phyloP scores from a whole-genome alignment of 2,113 vertebrate genomes.

The Oryzias javanicus region DNA sequence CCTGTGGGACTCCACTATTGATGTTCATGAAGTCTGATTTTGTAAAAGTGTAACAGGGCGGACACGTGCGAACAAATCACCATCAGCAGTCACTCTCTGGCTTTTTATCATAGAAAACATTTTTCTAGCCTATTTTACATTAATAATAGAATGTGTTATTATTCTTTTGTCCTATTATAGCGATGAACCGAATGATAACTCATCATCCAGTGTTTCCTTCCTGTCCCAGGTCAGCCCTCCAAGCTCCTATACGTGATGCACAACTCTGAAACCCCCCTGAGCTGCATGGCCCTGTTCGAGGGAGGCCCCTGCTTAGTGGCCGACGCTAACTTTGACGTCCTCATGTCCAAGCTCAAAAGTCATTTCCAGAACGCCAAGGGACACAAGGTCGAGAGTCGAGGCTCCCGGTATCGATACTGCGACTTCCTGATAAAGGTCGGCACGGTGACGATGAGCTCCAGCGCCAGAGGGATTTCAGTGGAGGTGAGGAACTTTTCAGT shows the following conservation, averaged over 20 bases:
- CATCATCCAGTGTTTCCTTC: conserved; percentile 1
- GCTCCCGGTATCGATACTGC: conserved; percentile 91
- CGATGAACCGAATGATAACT: background rate
- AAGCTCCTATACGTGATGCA: conserved; percentile 98
- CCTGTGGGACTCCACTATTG: no score
- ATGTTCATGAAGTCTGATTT: no score
- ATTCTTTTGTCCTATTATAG: no score
- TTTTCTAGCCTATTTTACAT: no score
- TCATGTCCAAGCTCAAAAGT: conserved; percentile 97
- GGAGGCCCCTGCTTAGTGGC: conserved; percentile 91
- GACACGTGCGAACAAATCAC: no score
- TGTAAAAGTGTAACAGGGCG: no score
- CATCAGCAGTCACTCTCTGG: no score
- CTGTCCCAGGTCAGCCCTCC: conserved; percentile 84
- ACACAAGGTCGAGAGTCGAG: conserved; percentile 96
- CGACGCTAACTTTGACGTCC: conserved; percentile 91
- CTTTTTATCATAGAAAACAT: no score
- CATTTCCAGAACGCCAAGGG: conserved; percentile 98
- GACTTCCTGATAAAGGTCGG: conserved; percentile 97
- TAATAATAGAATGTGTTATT: no score
- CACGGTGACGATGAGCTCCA: conserved; percentile 93
- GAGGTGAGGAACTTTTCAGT: conserved; percentile 77
- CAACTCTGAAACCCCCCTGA: conserved; percentile 93
- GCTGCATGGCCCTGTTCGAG: conserved; percentile 93
- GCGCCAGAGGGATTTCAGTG: conserved; percentile 91